phyloP scores from a whole-genome alignment of 2,888 invertebrate genomes.

The Mythimna albipuncta region DNA sequence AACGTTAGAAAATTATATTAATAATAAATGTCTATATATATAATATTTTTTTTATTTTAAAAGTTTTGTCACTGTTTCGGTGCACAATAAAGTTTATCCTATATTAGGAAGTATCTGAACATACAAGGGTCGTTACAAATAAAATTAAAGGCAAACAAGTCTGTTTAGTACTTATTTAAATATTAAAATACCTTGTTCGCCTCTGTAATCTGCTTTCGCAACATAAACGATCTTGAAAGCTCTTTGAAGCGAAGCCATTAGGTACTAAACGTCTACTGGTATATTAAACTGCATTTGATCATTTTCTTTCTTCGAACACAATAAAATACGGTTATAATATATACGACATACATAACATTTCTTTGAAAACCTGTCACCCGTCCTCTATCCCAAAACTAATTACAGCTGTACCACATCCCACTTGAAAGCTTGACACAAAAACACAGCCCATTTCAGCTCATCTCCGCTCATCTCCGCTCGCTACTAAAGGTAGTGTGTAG shows the following conservation, averaged over 20 bases:
- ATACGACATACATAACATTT: not conserved
- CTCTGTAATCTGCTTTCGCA: not conserved
- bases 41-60: too few species aligned
- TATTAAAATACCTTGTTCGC: not conserved
- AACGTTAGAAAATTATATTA: too few species aligned
- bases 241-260: not conserved
- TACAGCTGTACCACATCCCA: conserved; percentile 1
- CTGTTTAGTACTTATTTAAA: not conserved
- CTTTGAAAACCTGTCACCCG: not conserved
- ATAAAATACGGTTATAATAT: not conserved
- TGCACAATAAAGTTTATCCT: too few species aligned
- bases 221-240: not conserved
- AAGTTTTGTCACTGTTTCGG: too few species aligned
- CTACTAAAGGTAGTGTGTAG: conserved; percentile 49
- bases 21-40: too few species aligned
- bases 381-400: conserved; percentile 25
- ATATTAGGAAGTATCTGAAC: too few species aligned
- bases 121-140: not conserved
- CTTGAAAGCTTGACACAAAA: conserved; percentile 15
- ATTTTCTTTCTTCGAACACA: not conserved
- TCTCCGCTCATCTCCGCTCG: conserved; percentile 25
- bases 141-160: not conserved
- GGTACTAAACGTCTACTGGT: not conserved
- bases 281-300: not conserved
- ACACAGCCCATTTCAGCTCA: conserved; percentile 15